Evolutionary conservation across 2,113 vertebrate genomes (phyloP).

Genomic region (Glaucidium brasilianum): DNA sequence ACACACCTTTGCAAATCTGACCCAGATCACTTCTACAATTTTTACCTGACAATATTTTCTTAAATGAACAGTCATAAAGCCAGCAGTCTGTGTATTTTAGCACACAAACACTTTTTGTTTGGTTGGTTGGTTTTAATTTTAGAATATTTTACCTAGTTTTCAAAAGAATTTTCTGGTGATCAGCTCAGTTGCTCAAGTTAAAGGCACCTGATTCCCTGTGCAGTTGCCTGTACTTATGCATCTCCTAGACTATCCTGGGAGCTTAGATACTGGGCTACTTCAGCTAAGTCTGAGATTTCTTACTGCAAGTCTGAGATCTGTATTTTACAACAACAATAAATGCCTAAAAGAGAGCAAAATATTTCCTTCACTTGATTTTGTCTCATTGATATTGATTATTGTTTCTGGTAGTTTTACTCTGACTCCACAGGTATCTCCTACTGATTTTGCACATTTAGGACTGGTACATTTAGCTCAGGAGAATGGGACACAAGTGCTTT

Average conservation of each 20-base stretch:
- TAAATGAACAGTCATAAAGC: background rate
- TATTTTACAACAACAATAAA: background rate
- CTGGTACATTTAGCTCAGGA: background rate
- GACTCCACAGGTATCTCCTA: background rate
- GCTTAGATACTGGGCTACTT: background rate
- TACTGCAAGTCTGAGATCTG: background rate
- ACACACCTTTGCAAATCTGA: background rate
- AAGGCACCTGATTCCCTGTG: background rate
- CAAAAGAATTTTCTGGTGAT: background rate
- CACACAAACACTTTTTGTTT: too few species aligned
- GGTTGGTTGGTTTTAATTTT: too few species aligned
- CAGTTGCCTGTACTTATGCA: background rate
- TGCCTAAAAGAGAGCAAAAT: background rate
- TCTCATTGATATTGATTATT: background rate
- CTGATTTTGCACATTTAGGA: background rate
- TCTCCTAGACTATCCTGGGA: background rate
- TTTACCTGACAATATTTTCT: background rate
- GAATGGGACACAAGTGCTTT: background rate
- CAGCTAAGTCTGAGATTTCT: background rate
- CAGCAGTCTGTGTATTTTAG: background rate
- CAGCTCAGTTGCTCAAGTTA: background rate
- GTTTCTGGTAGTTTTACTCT: background rate
- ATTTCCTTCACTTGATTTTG: background rate
- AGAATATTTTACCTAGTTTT: background rate
- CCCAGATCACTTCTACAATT: background rate